phyloP scores from a whole-genome alignment of 1,140 invertebrate genomes.

The Neomicropteryx cornuta region DNA sequence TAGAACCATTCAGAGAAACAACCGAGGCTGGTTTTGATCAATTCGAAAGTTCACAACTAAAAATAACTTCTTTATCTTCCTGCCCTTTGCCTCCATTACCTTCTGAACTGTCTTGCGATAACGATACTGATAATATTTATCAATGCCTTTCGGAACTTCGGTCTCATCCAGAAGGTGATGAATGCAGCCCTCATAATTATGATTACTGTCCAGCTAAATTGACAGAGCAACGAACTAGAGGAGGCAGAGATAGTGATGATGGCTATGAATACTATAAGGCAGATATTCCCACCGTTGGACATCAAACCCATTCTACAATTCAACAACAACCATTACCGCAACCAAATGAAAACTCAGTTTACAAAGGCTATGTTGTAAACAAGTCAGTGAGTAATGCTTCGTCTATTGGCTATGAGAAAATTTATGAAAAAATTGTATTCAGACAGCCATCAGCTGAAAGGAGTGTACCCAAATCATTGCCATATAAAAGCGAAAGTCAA shows the following conservation, averaged over 20 bases:
- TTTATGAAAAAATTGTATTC: conserved; percentile 35
- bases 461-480: too few relatives aligned
- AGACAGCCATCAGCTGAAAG: too few relatives aligned
- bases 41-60: conserved; percentile 19
- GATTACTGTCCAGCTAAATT: conserved; percentile 30
- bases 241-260: conserved; percentile 34
- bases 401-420: conserved; percentile 38
- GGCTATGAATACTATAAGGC: conserved; percentile 39
- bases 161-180: conserved; percentile 32
- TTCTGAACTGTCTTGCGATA: conserved; percentile 15
- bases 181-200: conserved; percentile 34
- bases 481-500: too few relatives aligned
- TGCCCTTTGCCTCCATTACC: conserved; percentile 39
- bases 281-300: too few relatives aligned
- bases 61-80: conserved; percentile 30
- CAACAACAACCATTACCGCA: not conserved
- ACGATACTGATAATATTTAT: conserved; percentile 27
- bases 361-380: conserved; percentile 27
- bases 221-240: conserved; percentile 27
- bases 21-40: conserved; percentile 23
- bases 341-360: conserved; percentile 8
- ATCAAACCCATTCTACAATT: too few relatives aligned
- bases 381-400: conserved; percentile 36
- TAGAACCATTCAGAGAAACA: conserved; percentile 25
- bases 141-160: conserved; percentile 33